These are phyloP conservation scores for Drosophila gaucha DNA, from an alignment of 2,888 invertebrate species.

Conservation along the genomic window DNA sequence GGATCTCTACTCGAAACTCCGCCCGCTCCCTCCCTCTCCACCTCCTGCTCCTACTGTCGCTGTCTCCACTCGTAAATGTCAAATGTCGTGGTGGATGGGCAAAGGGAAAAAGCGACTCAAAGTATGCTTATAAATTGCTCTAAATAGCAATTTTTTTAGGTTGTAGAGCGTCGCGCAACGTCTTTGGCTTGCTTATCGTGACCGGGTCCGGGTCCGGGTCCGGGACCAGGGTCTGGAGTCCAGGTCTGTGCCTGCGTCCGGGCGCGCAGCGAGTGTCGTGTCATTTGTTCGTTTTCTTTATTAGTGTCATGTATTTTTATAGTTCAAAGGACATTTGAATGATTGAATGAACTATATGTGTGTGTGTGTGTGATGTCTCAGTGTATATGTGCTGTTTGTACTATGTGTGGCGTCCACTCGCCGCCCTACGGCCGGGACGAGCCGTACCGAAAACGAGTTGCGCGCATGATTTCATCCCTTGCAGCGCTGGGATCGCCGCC, in stretches of 20 bases:
- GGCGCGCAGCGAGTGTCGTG: slow-evolving; percentile 67
- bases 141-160: slow-evolving; percentile 69
- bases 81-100: slow-evolving; percentile 50
- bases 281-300: slow-evolving; percentile 82
- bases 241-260: slow-evolving; percentile 3
- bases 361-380: slow-evolving; percentile 11
- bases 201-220: slow-evolving; percentile 29
- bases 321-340: slow-evolving; percentile 84
- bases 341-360: slow-evolving; percentile 81
- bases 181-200: slow-evolving; percentile 55
- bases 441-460: slow-evolving; percentile 71
- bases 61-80: slow-evolving; percentile 69
- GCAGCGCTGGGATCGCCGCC: slow-evolving; percentile 60
- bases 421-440: slow-evolving; percentile 33
- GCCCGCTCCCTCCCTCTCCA: background rate
- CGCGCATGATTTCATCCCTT: slow-evolving; percentile 84
- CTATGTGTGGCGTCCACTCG: slow-evolving; percentile 21
- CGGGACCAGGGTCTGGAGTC: background rate
- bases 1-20: slow-evolving; percentile 43
- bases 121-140: slow-evolving; percentile 80
- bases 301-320: slow-evolving; percentile 84
- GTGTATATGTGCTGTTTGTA: slow-evolving; percentile 4
- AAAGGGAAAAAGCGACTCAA: slow-evolving; percentile 58
- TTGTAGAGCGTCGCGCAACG: slow-evolving; percentile 30
- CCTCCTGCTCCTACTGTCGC: background rate